phyloP scores from a whole-genome alignment of 2,797 vertebrate species.

The Rhinophrynus dorsalis region DNA sequence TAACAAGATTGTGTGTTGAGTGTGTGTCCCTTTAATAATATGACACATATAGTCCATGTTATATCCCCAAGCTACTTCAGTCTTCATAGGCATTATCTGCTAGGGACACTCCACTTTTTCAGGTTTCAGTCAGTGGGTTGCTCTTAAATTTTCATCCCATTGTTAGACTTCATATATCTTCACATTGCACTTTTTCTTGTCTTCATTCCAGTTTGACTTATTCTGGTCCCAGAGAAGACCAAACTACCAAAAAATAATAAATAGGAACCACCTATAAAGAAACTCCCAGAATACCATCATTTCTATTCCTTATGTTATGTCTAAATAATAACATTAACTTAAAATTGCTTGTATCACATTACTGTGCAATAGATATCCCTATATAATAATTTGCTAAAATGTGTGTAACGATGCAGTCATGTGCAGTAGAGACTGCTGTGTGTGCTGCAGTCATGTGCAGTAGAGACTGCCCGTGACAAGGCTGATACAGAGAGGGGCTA shows the following conservation, averaged over 20 bases:
- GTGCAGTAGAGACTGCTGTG: too few relatives aligned
- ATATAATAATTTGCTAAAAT: too few relatives aligned
- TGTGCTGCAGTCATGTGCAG: too few relatives aligned
- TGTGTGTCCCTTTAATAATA: too few relatives aligned
- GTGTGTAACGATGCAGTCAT: too few relatives aligned
- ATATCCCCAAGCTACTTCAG: neutral
- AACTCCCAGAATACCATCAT: constrained; percentile 22
- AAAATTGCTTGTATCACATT: too few relatives aligned
- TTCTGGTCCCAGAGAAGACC: constrained; percentile 79
- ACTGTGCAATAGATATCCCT: too few relatives aligned
- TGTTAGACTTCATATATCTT: constrained; percentile 60
- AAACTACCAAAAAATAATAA: constrained; percentile 80
- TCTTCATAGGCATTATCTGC: neutral
- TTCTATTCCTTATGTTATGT: neutral
- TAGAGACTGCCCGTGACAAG: too few relatives aligned
- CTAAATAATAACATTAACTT: too few relatives aligned
- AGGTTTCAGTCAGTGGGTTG: constrained; percentile 51
- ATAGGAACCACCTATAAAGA: constrained; percentile 70
- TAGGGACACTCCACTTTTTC: constrained; percentile 14
- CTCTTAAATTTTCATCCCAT: constrained; percentile 57
- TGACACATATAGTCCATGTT: neutral
- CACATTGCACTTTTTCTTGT: constrained; percentile 65
- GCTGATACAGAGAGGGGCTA: too few relatives aligned
- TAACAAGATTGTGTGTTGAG: too few relatives aligned
- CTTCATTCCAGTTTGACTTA: constrained; percentile 73